These are phyloP conservation scores for Clarias fuscus DNA, from an alignment of 2,797 vertebrate species.

Conservation along the genomic window DNA sequence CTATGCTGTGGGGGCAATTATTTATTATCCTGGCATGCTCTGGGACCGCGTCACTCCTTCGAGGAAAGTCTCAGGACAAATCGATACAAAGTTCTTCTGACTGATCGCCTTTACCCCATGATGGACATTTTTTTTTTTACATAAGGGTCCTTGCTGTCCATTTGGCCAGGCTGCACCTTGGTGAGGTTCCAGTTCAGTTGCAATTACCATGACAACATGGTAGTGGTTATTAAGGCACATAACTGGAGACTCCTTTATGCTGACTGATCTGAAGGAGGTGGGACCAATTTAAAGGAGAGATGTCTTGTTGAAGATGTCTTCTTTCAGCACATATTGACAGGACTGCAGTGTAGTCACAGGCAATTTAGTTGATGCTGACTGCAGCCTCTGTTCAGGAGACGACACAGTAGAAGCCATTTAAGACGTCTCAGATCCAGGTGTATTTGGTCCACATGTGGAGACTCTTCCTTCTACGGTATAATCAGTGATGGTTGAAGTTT, in stretches of 20 bases:
- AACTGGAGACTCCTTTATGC: not conserved
- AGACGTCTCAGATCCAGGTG: not conserved
- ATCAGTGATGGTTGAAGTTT: conserved; percentile 8
- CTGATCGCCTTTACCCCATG: not conserved
- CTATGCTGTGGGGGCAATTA: not conserved
- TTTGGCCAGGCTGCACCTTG: not conserved
- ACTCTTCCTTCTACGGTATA: not conserved
- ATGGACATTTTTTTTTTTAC: not conserved
- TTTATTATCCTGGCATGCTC: not conserved
- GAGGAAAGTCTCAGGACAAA: not conserved
- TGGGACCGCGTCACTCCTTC: not conserved
- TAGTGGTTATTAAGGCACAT: not conserved
- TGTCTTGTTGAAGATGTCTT: not conserved
- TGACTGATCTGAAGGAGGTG: not conserved
- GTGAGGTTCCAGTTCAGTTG: not conserved
- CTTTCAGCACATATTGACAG: not conserved
- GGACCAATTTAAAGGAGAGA: not conserved
- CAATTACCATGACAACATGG: not conserved
- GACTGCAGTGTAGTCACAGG: not conserved
- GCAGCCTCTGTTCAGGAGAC: not conserved
- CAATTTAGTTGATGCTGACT: not conserved
- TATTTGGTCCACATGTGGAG: not conserved
- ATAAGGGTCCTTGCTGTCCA: not conserved
- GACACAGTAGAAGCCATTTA: not conserved
- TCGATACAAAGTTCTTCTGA: not conserved